A percentile compares a stretch with the other conserved stretches of the same genome.
Conservation (phyloP, 2,888 invertebrate genomes). For the Dicycla oo region DNA sequence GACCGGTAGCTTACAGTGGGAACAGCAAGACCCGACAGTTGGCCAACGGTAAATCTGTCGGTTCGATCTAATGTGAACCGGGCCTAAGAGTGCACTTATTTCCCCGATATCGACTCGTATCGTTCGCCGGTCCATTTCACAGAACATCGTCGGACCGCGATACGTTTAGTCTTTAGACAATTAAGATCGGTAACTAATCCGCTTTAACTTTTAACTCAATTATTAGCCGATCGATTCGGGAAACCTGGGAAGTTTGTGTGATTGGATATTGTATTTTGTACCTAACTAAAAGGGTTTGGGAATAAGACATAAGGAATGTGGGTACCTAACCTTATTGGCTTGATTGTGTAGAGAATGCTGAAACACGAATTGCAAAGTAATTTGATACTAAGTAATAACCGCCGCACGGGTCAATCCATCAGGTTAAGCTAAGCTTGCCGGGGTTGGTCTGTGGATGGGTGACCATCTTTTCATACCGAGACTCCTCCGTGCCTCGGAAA, state of each 20-base stretch:
- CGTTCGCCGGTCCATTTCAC: conserved; percentile 54
- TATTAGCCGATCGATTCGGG: conserved; percentile 22
- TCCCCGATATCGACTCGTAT: conserved; percentile 45
- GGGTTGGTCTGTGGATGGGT: too few relatives aligned
- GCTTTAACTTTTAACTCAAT: conserved; percentile 28
- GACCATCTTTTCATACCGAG: too few relatives aligned
- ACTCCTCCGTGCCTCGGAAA: too few relatives aligned
- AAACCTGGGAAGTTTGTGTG: background rate
- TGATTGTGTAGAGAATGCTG: background rate
- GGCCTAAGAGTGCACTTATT: conserved; percentile 30
- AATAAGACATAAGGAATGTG: background rate
- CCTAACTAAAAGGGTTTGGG: background rate
- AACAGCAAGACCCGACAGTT: too few relatives aligned
- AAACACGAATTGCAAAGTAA: background rate
- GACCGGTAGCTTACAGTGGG: too few relatives aligned
- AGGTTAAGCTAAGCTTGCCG: too few relatives aligned
- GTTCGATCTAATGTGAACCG: too few relatives aligned
- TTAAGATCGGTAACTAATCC: conserved; percentile 43
- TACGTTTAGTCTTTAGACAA: conserved; percentile 45
- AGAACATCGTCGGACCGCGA: conserved; percentile 24
- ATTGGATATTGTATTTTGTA: background rate
- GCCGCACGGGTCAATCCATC: too few relatives aligned
- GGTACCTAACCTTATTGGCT: too few relatives aligned
- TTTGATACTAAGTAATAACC: too few relatives aligned
- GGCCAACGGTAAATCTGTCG: too few relatives aligned